phyloP scores from a whole-genome alignment of 2,113 vertebrate genomes.

The Ctenodactylus gundi region DNA sequence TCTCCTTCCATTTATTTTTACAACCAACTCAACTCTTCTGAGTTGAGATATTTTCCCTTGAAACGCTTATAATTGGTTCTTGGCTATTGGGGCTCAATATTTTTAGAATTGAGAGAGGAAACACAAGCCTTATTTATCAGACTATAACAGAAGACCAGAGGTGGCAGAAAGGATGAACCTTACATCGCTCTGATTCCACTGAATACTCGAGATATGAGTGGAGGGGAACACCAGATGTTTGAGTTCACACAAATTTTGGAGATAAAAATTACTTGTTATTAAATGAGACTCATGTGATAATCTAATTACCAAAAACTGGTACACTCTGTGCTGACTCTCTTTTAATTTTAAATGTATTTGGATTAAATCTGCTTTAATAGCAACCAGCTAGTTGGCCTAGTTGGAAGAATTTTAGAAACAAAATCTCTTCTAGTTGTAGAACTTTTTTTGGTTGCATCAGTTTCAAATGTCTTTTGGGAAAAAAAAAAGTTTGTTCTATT shows the following conservation, averaged over 20 bases:
- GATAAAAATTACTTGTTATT: slow-evolving; percentile 65
- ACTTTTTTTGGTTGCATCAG: not conserved
- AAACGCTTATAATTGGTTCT: slow-evolving; percentile 24
- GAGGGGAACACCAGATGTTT: slow-evolving; percentile 39
- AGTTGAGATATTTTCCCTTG: not conserved
- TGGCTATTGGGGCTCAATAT: not conserved
- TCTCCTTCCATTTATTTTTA: not conserved
- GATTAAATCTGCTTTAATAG: slow-evolving; percentile 63
- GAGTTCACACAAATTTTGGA: slow-evolving; percentile 38
- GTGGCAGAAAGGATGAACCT: not conserved
- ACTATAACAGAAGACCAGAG: not conserved
- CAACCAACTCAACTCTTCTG: not conserved
- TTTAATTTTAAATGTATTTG: slow-evolving; percentile 17
- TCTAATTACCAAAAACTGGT: slow-evolving; percentile 61
- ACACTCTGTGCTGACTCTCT: slow-evolving; percentile 39
- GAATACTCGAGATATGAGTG: not conserved
- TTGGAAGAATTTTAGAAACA: not conserved
- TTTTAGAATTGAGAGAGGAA: slow-evolving; percentile 46
- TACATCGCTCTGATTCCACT: slow-evolving; percentile 18
- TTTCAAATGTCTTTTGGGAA: not conserved
- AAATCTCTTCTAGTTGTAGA: not conserved
- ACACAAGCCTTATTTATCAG: not conserved
- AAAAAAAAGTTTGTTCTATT: too few relatives aligned
- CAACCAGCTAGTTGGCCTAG: not conserved
- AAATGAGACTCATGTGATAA: slow-evolving; percentile 64